Evolutionary conservation across 2,888 invertebrate species (phyloP), one percentile per base, ranked within the genome.

Genomic region (Apoda limacodes): DNA sequence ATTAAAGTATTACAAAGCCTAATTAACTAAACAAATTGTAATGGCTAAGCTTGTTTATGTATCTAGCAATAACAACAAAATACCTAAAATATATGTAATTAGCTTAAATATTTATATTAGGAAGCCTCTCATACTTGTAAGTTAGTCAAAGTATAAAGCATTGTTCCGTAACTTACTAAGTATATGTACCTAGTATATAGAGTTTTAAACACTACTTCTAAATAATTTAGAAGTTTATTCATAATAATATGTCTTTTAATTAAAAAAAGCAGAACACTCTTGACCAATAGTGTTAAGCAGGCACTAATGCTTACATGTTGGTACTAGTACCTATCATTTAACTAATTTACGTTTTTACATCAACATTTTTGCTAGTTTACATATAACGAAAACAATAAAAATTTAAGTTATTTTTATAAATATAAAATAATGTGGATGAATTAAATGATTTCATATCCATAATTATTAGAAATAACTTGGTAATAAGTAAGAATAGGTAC

Each of bases 61-160:
- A 71, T 68, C 69, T 75, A 78, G 60, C 63, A 69, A 78, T 76
- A 80, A 80, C 76, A 80, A 80, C 78, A 70, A 66, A 80, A 76
- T 56, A 65, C 68, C n/a, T n/a, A n/a, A 63, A 74, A 69, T 76
- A 74, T 68, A 59, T 64, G 17, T 17, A 17, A 17, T 17, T 71
- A 70, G 64, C 67, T 64, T 68, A 66, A 55, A 52, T 57, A 46
- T 57, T 55, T 55, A 55, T 43, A 62, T 63, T 68, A 72, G 69
- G 66, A 78, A 80, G 80, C 80, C 80, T 80, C 78, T 69, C 53
- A 45, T 59, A 64, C 57, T 60, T 62, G 62, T 68, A n/a, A n/a
- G n/a, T n/a, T 56, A 59, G 53, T 55, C 49, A 53, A 59, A 55
- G 49, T 49, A 51, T 58, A 60, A 62, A 66, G 66, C 63, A 51